Evolutionary conservation across 2,113 vertebrate species (phyloP).

Genomic region (Bubo scandiacus): DNA sequence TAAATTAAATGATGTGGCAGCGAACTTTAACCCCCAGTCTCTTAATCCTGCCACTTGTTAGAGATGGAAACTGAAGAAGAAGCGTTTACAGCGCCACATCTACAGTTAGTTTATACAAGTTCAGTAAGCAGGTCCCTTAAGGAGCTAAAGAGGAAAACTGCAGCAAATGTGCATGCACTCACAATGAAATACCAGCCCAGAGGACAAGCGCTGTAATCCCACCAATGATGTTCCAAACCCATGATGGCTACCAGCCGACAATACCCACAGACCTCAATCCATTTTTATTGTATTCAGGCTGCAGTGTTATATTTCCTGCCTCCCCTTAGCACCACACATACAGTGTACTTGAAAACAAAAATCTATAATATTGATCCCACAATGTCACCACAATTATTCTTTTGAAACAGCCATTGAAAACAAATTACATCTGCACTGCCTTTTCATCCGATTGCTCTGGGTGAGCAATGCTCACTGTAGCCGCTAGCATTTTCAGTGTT

Average conservation of each 20-base stretch:
- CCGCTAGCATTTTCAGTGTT: conserved; percentile 81
- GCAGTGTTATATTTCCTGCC: conserved; percentile 95
- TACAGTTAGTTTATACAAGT: conserved; percentile 72
- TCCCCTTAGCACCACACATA: conserved; percentile 98
- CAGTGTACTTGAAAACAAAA: conserved; percentile 99
- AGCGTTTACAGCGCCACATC: neutral
- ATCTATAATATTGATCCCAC: conserved; percentile 98
- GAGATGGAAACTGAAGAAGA: neutral
- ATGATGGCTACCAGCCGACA: conserved; percentile 92
- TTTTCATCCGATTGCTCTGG: conserved; percentile 97
- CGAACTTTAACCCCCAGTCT: neutral
- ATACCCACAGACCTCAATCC: conserved; percentile 93
- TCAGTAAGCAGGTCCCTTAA: conserved; percentile 73
- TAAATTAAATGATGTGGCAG: neutral
- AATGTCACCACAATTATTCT: conserved; percentile 99
- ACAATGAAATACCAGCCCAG: conserved; percentile 77
- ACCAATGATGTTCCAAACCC: conserved; percentile 88
- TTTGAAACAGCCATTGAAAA: conserved; percentile 99
- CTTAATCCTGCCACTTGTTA: neutral
- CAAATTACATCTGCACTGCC: conserved; percentile 99
- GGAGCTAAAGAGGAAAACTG: conserved; percentile 64
- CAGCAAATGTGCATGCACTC: conserved; percentile 66
- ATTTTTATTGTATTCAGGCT: conserved; percentile 99
- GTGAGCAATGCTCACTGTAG: conserved; percentile 94
- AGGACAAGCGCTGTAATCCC: conserved; percentile 90